These are phyloP conservation scores for Tupaia tana DNA, from an alignment of 2,113 vertebrate species.

Conservation along the genomic window DNA sequence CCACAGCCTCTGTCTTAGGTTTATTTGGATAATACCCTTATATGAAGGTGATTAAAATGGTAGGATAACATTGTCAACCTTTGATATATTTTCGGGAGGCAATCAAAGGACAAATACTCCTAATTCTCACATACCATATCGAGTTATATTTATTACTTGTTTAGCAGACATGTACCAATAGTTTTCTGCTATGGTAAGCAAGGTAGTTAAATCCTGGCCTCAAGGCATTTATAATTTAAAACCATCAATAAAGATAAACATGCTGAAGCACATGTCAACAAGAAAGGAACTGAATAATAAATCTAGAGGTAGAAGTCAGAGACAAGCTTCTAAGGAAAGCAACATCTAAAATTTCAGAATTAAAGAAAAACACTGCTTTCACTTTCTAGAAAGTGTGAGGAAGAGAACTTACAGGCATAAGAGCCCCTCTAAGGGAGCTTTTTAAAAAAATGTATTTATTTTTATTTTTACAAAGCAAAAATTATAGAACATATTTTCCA, in stretches of 20 bases:
- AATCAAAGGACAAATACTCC: constrained; percentile 43
- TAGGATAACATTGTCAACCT: background rate
- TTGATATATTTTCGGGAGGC: background rate
- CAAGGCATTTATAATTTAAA: constrained; percentile 69
- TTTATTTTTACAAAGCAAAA: too few species aligned
- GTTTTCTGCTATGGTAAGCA: constrained; percentile 56
- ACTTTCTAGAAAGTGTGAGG: background rate
- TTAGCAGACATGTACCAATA: background rate
- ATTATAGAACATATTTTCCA: too few species aligned
- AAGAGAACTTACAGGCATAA: background rate
- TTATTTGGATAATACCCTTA: background rate
- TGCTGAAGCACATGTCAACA: constrained; percentile 32
- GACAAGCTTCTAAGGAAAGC: constrained; percentile 37
- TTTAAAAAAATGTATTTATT: background rate
- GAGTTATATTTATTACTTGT: constrained; percentile 37
- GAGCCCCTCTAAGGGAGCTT: background rate
- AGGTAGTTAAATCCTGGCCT: constrained; percentile 45
- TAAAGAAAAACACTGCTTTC: constrained; percentile 11
- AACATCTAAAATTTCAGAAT: background rate
- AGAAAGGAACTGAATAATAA: constrained; percentile 40
- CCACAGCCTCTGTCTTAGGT: background rate
- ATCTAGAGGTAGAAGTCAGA: constrained; percentile 11
- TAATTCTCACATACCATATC: background rate
- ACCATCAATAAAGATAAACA: constrained; percentile 62
- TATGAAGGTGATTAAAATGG: background rate